Percentiles rank a stretch among this genome's conserved stretches.
phyloP scores from a whole-genome alignment of 2,797 vertebrate species.

The Hybognathus amarus region DNA sequence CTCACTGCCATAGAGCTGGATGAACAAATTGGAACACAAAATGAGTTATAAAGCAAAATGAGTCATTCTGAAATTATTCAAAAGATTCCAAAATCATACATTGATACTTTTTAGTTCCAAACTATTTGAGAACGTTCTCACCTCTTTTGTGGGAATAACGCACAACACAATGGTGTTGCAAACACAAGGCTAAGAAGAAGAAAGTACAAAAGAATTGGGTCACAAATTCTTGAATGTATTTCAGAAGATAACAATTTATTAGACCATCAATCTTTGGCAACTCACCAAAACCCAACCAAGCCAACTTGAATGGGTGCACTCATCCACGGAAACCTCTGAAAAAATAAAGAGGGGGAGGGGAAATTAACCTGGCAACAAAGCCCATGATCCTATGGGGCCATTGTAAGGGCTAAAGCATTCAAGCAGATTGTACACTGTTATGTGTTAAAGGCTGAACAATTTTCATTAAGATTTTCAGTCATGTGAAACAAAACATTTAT shows the following conservation, averaged over 20 bases:
- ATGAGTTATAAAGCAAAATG: background rate
- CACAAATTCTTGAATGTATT: background rate
- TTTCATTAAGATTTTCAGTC: background rate
- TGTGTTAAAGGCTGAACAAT: conserved; percentile 4
- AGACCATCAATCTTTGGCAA: conserved; percentile 62
- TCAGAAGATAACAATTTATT: conserved; percentile 58
- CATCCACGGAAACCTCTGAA: conserved; percentile 97
- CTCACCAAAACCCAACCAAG: conserved; percentile 98
- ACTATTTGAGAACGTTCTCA: conserved; percentile 57
- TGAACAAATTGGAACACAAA: background rate
- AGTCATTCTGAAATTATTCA: background rate
- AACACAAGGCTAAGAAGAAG: conserved; percentile 88
- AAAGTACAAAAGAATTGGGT: conserved; percentile 30
- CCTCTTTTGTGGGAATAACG: conserved; percentile 98
- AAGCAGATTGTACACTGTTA: conserved; percentile 15
- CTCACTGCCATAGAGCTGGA: conserved; percentile 91
- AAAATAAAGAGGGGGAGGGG: conserved; percentile 63
- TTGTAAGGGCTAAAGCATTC: conserved; percentile 40
- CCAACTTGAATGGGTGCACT: conserved; percentile 97
- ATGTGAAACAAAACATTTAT: background rate
- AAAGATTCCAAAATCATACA: background rate
- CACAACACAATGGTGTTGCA: conserved; percentile 96
- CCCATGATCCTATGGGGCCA: conserved; percentile 47
- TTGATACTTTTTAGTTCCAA: background rate
- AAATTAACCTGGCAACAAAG: conserved; percentile 67